Evolutionary conservation across 2,113 vertebrate species (phyloP).

Genomic region (Strix aluco): DNA sequence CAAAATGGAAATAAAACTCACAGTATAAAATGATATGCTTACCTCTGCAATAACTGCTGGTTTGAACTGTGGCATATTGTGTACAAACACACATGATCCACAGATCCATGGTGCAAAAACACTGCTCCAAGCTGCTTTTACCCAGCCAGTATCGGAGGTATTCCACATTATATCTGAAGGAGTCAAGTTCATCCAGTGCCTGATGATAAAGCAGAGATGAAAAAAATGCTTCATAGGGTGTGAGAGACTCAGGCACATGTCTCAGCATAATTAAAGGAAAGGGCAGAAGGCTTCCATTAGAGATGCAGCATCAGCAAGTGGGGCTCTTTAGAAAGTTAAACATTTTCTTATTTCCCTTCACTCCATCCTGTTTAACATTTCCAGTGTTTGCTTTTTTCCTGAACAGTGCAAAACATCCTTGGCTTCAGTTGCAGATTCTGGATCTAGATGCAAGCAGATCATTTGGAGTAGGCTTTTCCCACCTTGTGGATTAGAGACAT

Average conservation of each 20-base stretch:
- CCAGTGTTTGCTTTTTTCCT: background rate
- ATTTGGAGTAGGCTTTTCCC: background rate
- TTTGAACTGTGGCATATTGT: constrained; percentile 74
- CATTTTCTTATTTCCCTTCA: background rate
- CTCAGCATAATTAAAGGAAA: background rate
- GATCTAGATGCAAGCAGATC: background rate
- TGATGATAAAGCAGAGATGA: constrained; percentile 40
- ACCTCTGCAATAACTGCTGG: constrained; percentile 74
- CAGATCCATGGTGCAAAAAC: constrained; percentile 80
- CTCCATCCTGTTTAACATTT: background rate
- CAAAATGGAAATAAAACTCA: background rate
- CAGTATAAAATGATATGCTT: background rate
- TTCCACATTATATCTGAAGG: constrained; percentile 82
- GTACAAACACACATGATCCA: constrained; percentile 81
- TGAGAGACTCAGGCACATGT: background rate
- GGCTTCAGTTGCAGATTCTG: background rate
- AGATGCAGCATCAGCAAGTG: background rate
- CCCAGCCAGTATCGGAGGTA: constrained; percentile 84
- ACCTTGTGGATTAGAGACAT: background rate
- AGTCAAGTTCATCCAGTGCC: constrained; percentile 76
- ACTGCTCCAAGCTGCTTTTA: constrained; percentile 78
- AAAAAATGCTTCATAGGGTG: background rate
- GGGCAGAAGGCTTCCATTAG: background rate
- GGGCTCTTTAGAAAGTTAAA: background rate
- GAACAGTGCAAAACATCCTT: background rate